Conservation (phyloP, 1,140 invertebrate species). For the Pseudomyrmex dendroicus region DNA sequence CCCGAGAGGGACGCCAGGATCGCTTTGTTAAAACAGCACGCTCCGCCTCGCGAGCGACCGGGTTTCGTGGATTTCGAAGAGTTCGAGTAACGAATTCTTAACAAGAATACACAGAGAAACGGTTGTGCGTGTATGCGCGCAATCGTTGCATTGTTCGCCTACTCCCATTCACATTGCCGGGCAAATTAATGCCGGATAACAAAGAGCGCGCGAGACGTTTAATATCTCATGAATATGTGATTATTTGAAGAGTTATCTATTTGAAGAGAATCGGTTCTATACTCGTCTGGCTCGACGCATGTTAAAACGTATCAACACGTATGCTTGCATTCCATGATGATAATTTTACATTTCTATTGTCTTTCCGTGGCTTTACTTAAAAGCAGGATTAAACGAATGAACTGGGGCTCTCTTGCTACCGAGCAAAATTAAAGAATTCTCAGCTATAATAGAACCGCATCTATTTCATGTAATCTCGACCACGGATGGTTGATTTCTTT, state of each 20-base stretch:
- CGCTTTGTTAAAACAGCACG: constrained; percentile 66
- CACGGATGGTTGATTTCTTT: not conserved
- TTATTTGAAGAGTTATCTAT: too few species aligned
- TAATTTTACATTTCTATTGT: not conserved
- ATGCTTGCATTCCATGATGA: not conserved
- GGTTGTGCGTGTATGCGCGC: too few species aligned
- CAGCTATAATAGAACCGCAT: too few species aligned
- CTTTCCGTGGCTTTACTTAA: too few species aligned
- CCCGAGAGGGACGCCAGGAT: constrained; percentile 60
- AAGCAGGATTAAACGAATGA: not conserved
- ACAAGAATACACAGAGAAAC: not conserved
- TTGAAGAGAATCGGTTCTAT: too few species aligned
- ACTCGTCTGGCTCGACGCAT: too few species aligned
- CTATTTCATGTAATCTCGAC: constrained; percentile 26
- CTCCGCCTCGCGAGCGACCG: constrained; percentile 59
- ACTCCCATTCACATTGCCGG: not conserved
- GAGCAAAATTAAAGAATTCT: constrained; percentile 4
- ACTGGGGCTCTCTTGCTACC: too few species aligned
- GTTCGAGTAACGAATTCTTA: constrained; percentile 63
- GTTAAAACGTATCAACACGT: too few species aligned
- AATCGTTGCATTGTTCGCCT: constrained; percentile 4
- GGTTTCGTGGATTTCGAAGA: constrained; percentile 75
- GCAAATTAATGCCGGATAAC: constrained; percentile 6
- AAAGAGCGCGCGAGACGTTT: not conserved
- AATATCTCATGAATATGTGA: too few species aligned